Conservation (phyloP, 2,888 invertebrate genomes). For the Pemphredon lugubris region DNA sequence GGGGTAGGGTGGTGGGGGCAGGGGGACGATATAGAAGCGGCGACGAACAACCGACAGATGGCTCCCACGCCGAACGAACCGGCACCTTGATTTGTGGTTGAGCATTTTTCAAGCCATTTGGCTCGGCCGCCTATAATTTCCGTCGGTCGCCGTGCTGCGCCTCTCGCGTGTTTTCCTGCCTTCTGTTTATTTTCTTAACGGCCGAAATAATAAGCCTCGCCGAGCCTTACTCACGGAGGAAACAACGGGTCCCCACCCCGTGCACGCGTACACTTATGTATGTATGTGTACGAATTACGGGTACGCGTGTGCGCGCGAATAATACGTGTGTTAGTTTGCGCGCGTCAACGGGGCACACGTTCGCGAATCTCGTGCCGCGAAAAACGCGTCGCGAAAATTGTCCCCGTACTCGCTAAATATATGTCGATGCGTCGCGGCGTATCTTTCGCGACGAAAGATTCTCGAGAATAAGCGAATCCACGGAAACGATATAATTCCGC, state of each 20-base stretch:
- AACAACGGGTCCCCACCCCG: constrained; percentile 38
- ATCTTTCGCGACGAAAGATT: too few relatives aligned
- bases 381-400: too few relatives aligned
- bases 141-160: constrained; percentile 54
- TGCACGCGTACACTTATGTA: constrained; percentile 20
- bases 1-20: background rate
- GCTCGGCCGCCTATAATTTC: constrained; percentile 69
- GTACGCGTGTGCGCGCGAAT: background rate
- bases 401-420: too few relatives aligned
- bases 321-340: constrained; percentile 1
- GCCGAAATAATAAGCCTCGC: constrained; percentile 74
- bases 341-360: too few relatives aligned
- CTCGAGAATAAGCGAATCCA: too few relatives aligned
- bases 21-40: constrained; percentile 30
- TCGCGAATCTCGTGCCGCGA: too few relatives aligned
- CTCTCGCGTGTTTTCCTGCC: constrained; percentile 66
- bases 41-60: constrained; percentile 65
- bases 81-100: constrained; percentile 79
- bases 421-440: too few relatives aligned
- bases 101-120: constrained; percentile 80
- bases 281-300: too few relatives aligned
- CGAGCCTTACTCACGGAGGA: constrained; percentile 40
- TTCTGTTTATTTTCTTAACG: constrained; percentile 78
- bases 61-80: constrained; percentile 65
- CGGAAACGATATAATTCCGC: too few relatives aligned